Evolutionary conservation across 1,140 invertebrate genomes (phyloP), one percentile per base, ranked within the genome.

Genomic region (Sinonovacula constricta): DNA sequence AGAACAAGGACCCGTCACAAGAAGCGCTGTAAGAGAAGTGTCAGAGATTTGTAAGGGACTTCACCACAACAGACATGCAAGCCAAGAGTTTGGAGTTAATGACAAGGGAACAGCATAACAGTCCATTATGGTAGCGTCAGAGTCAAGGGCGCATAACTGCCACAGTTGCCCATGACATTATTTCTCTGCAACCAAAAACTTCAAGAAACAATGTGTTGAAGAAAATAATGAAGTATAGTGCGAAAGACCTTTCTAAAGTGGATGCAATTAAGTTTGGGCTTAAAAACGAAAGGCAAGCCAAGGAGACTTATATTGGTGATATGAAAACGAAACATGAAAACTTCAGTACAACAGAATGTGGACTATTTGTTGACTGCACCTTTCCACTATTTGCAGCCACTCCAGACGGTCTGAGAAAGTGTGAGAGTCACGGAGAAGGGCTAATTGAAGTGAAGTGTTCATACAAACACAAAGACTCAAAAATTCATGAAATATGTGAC

Each of bases 361-460:
- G 54, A 18, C 33, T 63, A 53, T 10, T 74, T 30, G 39, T 74
- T 30, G 70, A 74, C 14, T 26, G 30, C 24, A 53, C 39, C 28
- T 74, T 54, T 34, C 49, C 72, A n/a, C 10, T 76, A 22, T 45
- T 76, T 28, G 72, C 62, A 7, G 60, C 72, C 2, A 30, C 57
- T 39, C 57, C 72, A 4, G 72, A 76, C 33, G 45, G 51, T 15
- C 10, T 76, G n/a, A 45, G 62, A 28, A 18, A 12, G 2, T 75
- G 72, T 66, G 28, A 3, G 4, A 65, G 72, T 36, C 60, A 76
- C 36, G 49, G 49, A 14, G 62, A 56, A 24, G 60, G 62, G n/a
- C 39, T 66, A 28, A 24, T 66, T 5, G 72, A 76, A 57, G 34
- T 76, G 12, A 76, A 76, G 26, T 62, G 72, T 59, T n/a, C n/a